Evolutionary conservation across 2,888 invertebrate species (phyloP).

Genomic region (Hyalella azteca): DNA sequence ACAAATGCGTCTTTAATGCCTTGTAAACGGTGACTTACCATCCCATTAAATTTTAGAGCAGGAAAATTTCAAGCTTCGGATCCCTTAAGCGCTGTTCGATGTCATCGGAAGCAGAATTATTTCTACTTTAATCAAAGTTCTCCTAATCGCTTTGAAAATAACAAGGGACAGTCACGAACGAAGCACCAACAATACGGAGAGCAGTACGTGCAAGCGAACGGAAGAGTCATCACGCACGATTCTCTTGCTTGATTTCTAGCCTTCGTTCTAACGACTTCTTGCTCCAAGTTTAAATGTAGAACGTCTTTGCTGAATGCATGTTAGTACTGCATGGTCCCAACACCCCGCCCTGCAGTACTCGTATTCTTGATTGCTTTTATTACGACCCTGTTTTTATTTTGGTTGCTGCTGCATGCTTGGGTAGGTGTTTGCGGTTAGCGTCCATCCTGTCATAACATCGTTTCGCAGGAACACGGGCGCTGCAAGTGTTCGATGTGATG

Average conservation of each 20-base stretch:
- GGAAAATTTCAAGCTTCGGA: too few species aligned
- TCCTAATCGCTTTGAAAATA: too few species aligned
- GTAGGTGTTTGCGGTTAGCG: conserved; percentile 15
- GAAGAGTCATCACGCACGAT: not conserved
- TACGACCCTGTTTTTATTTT: not conserved
- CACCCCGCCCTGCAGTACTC: conserved; percentile 7
- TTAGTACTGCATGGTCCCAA: not conserved
- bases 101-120: too few species aligned
- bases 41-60: too few species aligned
- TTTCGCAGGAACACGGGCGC: not conserved
- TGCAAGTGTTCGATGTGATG: not conserved
- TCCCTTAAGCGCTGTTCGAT: too few species aligned
- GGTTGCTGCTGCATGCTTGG: conserved; percentile 21
- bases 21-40: too few species aligned
- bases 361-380: conserved; percentile 10
- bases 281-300: not conserved
- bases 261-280: not conserved
- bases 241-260: not conserved
- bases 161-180: not conserved
- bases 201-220: not conserved
- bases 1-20: too few species aligned
- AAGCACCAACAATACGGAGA: not conserved
- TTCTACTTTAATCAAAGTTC: too few species aligned
- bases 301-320: not conserved
- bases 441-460: conserved; percentile 16